phyloP scores from a whole-genome alignment of 1,140 invertebrate species.

The Lethrus apterus region DNA sequence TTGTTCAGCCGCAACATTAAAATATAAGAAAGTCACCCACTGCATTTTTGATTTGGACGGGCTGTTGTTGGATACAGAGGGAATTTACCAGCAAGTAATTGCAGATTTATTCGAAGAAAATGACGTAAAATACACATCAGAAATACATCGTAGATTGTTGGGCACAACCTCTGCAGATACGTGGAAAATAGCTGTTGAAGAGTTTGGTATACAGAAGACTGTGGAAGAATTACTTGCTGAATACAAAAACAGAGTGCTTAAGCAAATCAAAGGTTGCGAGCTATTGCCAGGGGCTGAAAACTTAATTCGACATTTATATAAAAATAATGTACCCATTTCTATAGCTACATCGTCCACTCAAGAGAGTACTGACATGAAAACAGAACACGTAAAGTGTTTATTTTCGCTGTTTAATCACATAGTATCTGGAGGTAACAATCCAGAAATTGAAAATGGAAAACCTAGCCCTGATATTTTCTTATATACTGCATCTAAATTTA shows the following conservation, averaged over 20 bases:
- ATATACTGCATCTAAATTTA: constrained; percentile 61
- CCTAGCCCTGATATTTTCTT: constrained; percentile 74
- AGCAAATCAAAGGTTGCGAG: too few species aligned
- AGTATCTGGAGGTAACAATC: constrained; percentile 63
- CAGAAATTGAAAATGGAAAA: constrained; percentile 67
- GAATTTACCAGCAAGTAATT: background rate
- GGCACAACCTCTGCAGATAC: background rate
- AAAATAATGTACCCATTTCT: constrained; percentile 56
- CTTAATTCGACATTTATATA: constrained; percentile 58
- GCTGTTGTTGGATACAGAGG: background rate
- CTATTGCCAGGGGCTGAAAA: too few species aligned
- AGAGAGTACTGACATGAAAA: constrained; percentile 61
- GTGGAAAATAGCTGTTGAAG: background rate
- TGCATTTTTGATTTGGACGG: constrained; percentile 11
- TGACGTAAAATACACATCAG: background rate
- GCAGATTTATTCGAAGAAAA: background rate
- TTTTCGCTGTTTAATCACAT: constrained; percentile 56
- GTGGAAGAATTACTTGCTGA: too few species aligned
- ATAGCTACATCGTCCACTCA: constrained; percentile 65
- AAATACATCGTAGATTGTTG: background rate
- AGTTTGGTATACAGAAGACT: background rate
- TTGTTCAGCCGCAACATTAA: too few species aligned
- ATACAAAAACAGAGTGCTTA: too few species aligned
- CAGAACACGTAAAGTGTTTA: constrained; percentile 52
- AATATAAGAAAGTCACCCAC: too few species aligned